Percentiles rank a stretch among this genome's conserved stretches.
These are phyloP conservation scores for Catocala sponsa DNA, from an alignment of 2,888 invertebrate species.

Conservation along the genomic window DNA sequence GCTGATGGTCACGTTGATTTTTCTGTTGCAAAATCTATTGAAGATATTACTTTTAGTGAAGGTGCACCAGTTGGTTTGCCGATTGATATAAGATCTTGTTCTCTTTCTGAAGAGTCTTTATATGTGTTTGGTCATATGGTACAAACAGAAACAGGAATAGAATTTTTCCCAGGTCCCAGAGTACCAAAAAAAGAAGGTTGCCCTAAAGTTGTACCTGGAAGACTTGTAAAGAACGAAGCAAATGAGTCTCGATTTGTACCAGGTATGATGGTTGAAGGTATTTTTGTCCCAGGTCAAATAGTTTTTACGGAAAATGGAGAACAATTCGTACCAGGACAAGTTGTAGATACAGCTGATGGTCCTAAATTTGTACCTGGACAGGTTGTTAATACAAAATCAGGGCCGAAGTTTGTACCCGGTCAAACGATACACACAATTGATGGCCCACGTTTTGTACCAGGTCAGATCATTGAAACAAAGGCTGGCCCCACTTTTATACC, in stretches of 20 bases:
- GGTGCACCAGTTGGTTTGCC: slow-evolving; percentile 87
- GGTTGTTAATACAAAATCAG: slow-evolving; percentile 91
- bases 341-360: slow-evolving; percentile 90
- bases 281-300: slow-evolving; percentile 91
- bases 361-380: slow-evolving; percentile 94
- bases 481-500: slow-evolving; percentile 93
- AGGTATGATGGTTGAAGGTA: slow-evolving; percentile 90
- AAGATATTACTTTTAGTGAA: slow-evolving; percentile 87
- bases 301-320: slow-evolving; percentile 91
- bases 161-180: slow-evolving; percentile 89
- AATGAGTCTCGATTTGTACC: slow-evolving; percentile 91
- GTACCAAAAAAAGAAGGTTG: slow-evolving; percentile 83
- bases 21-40: slow-evolving; percentile 87
- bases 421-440: slow-evolving; percentile 92
- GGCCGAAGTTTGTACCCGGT: slow-evolving; percentile 90
- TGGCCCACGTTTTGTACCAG: slow-evolving; percentile 93
- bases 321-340: slow-evolving; percentile 92
- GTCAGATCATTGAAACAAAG: slow-evolving; percentile 92
- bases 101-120: slow-evolving; percentile 83
- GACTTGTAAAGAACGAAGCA: slow-evolving; percentile 88
- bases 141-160: slow-evolving; percentile 89
- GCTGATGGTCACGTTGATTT: slow-evolving; percentile 87
- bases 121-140: slow-evolving; percentile 91
- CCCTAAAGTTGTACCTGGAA: slow-evolving; percentile 89
- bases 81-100: slow-evolving; percentile 87